Evolutionary conservation across 1,140 invertebrate genomes (phyloP).

Genomic region (Gryon sp.): DNA sequence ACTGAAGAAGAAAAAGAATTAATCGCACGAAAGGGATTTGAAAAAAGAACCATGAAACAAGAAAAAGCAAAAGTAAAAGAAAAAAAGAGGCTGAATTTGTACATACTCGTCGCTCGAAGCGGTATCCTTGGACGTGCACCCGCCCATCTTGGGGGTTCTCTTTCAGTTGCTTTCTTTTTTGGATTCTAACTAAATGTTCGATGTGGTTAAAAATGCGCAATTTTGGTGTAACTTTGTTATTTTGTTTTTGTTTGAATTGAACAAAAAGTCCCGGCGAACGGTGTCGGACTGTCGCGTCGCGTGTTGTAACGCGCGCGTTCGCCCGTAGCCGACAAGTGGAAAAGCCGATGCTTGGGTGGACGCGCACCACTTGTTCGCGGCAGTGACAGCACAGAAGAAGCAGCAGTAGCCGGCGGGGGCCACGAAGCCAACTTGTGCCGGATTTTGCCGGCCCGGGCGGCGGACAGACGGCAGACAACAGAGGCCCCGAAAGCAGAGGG

Average conservation of each 20-base stretch:
- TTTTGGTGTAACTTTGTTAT: too few relatives aligned
- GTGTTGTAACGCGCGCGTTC: slow-evolving; percentile 44
- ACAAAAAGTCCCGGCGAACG: too few relatives aligned
- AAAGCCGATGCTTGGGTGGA: slow-evolving; percentile 60
- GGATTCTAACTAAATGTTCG: too few relatives aligned
- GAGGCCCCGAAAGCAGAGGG: slow-evolving; percentile 46
- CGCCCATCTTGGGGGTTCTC: slow-evolving; percentile 71
- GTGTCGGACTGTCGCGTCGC: slow-evolving; percentile 6
- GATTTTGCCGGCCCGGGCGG: slow-evolving; percentile 28
- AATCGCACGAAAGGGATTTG: too few relatives aligned
- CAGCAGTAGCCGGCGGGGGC: slow-evolving; percentile 14
- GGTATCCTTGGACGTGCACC: slow-evolving; percentile 78
- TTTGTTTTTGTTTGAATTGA: too few relatives aligned
- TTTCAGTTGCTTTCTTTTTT: too few relatives aligned
- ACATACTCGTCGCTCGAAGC: slow-evolving; percentile 77
- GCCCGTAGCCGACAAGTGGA: slow-evolving; percentile 51
- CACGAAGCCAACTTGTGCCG: slow-evolving; percentile 22
- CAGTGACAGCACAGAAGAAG: too few relatives aligned
- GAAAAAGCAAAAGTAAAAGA: neutral
- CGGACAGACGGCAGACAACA: neutral
- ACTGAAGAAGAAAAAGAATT: slow-evolving; percentile 9
- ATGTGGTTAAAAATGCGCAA: too few relatives aligned
- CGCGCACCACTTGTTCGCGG: slow-evolving; percentile 24
- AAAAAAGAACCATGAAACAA: neutral
- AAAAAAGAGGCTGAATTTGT: too few relatives aligned